Conservation (phyloP, 1,140 invertebrate species). For the Cataglyphis hispanica region DNA sequence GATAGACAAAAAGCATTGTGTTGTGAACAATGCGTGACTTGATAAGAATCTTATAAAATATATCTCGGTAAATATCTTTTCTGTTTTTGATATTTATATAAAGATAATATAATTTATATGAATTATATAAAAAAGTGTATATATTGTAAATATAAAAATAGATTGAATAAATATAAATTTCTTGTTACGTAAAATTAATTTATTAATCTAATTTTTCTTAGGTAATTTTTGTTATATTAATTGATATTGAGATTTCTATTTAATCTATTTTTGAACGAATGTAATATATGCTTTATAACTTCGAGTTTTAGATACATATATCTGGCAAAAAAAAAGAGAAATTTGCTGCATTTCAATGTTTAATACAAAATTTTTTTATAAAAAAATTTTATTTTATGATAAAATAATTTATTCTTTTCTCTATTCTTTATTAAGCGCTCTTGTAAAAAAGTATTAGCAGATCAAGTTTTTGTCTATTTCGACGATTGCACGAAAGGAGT, state of each 20-base stretch:
- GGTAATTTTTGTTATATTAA: neutral
- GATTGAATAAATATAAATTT: too few species aligned
- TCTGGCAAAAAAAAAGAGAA: neutral
- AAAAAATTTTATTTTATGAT: neutral
- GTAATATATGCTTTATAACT: neutral
- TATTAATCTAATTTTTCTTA: neutral
- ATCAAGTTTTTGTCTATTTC: neutral
- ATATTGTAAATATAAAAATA: neutral
- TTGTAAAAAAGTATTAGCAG: neutral
- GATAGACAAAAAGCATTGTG: constrained; percentile 14
- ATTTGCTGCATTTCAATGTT: neutral
- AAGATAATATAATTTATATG: neutral
- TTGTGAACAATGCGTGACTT: constrained; percentile 5
- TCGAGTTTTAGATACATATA: neutral
- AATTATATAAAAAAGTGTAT: too few species aligned
- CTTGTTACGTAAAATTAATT: neutral
- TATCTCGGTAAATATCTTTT: constrained; percentile 18
- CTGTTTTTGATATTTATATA: neutral
- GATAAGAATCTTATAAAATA: constrained; percentile 14
- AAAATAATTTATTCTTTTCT: neutral
- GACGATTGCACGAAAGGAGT: neutral
- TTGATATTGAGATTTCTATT: neutral
- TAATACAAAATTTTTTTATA: neutral
- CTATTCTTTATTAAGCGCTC: neutral
- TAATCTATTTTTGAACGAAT: neutral